phyloP scores from a whole-genome alignment of 1,140 invertebrate species.

The Sycobia sp. region DNA sequence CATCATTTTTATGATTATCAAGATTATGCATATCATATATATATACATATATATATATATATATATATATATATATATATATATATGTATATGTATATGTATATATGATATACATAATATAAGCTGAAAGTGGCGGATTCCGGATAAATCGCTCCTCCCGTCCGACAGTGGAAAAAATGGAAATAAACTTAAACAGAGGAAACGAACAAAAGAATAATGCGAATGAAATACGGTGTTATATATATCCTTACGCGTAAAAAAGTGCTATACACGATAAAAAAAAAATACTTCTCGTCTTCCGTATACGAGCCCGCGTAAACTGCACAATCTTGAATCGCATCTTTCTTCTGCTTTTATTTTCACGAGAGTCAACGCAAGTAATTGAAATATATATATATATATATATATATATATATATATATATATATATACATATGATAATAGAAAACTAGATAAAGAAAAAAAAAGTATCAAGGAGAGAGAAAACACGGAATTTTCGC shows the following conservation, averaged over 20 bases:
- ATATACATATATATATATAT: background rate
- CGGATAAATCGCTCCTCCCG: slow-evolving; percentile 29
- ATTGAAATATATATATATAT: too few species aligned
- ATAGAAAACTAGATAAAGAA: too few species aligned
- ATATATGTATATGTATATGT: too few species aligned
- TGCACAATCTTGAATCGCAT: too few species aligned
- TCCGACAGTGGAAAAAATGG: slow-evolving; percentile 5
- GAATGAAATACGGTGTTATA: background rate
- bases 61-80: background rate
- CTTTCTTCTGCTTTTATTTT: too few species aligned
- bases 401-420: too few species aligned
- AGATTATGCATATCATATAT: slow-evolving; percentile 13
- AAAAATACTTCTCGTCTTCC: slow-evolving; percentile 33
- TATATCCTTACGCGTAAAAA: slow-evolving; percentile 8
- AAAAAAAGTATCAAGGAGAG: too few species aligned
- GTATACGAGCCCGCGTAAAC: slow-evolving; percentile 11
- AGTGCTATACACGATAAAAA: slow-evolving; percentile 21
- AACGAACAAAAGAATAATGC: background rate
- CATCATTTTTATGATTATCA: slow-evolving; percentile 11
- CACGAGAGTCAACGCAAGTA: too few species aligned
- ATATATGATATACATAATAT: too few species aligned
- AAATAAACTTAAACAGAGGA: background rate
- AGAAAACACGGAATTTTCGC: too few species aligned
- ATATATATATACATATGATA: too few species aligned
- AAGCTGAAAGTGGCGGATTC: slow-evolving; percentile 6